Evolutionary conservation across 92 coral and sea anemone species (phyloP), one percentile per base, ranked within the genome.

Genomic region (Porites evermanni): DNA sequence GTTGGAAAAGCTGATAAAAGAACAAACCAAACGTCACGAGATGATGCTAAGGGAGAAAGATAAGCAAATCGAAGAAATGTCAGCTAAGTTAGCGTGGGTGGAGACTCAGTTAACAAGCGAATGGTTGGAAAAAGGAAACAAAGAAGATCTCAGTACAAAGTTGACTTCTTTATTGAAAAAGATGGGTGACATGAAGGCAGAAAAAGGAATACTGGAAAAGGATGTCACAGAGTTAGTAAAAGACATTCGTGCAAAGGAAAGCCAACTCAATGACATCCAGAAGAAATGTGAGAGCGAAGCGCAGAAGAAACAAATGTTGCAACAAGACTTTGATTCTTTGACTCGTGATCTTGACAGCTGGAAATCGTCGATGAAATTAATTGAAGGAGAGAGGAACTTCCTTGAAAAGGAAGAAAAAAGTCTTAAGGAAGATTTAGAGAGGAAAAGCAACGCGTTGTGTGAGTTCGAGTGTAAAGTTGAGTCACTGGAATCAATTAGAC

Each of bases 311-410:
- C 61, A 74, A 73, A 9, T 63, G 2, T 51, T 83, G 53, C 73
- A 83, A 24, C 79, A 74, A 32, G 23, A 83, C n/a, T 61, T 52
- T 44, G 53, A 83, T 7, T 73, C 87, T 18, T 53, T 74, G 72
- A 26, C 24, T 11, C 87, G 51, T 0, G 87, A 83, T 74, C 87
- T 83, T 47, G 80, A 83, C 6, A 63, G 64, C 78, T 74, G 87
- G 87, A 83, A 74, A n/a, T 83, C 83, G 4, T 63, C 93, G 1
- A 74, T 86, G 73, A 76, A 85, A 38, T 77, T 84, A 8, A 77
- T 91, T 23, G 88, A 94, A 17, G 92, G 86, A 54, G 91, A 84
- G 54, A 84, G 90, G 51, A 67, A 70, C 54, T 71, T 72, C 63
- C 64, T 90, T 7, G 91, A 87, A 26, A 84, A 77, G 64, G 78